These are phyloP conservation scores for Pegoplata infirma DNA, from an alignment of 2,888 invertebrate genomes.

Conservation along the genomic window DNA sequence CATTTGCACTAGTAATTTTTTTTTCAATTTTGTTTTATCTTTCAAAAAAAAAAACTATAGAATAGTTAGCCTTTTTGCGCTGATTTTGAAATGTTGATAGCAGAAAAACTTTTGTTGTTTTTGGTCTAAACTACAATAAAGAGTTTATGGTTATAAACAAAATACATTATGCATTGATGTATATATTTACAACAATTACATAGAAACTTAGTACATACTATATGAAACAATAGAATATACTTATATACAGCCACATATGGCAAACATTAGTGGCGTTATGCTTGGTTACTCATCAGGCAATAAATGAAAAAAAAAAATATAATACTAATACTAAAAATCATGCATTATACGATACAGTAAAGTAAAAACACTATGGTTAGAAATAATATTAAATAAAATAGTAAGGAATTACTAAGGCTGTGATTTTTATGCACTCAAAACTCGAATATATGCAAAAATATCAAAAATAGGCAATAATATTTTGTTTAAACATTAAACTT, in stretches of 20 bases:
- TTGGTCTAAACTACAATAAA: constrained; percentile 38
- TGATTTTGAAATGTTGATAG: constrained; percentile 24
- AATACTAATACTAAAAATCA: constrained; percentile 1
- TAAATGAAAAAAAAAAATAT: constrained; percentile 36
- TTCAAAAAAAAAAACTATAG: constrained; percentile 18
- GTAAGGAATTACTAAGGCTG: no score
- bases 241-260: constrained; percentile 28
- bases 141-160: constrained; percentile 38
- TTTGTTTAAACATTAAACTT: no score
- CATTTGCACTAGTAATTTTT: constrained; percentile 3
- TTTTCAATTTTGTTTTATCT: constrained; percentile 16
- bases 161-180: constrained; percentile 4
- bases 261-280: constrained; percentile 59
- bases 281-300: constrained; percentile 64
- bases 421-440: no score
- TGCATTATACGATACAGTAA: constrained; percentile 34
- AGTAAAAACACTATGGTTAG: no score
- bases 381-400: no score
- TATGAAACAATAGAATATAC: constrained; percentile 37
- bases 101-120: constrained; percentile 29
- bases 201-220: neutral
- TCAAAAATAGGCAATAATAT: no score
- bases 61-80: constrained; percentile 30
- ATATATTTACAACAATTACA: neutral
- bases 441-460: no score